Conservation (phyloP, 2,797 vertebrate species). For the Vultur gryphus region DNA sequence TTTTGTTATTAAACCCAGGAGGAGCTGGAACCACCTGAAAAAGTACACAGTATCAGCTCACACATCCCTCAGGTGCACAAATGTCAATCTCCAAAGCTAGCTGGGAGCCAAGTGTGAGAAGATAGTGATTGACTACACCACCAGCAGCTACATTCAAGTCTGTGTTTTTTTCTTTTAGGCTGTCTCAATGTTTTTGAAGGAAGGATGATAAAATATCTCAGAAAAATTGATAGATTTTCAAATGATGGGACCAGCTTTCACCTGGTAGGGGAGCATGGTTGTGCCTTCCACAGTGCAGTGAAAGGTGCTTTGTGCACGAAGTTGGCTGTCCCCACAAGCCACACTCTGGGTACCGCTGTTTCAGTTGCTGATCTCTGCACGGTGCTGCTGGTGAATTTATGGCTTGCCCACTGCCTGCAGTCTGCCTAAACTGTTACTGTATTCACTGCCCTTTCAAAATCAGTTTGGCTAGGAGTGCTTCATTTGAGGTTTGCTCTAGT, state of each 20-base stretch:
- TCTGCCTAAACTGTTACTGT: background rate
- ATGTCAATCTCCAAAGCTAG: background rate
- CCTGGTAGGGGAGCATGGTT: background rate
- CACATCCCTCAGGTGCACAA: background rate
- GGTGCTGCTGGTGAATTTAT: background rate
- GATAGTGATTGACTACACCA: background rate
- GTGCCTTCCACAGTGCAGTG: background rate
- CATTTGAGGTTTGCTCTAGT: background rate
- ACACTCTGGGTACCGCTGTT: rapidly evolving
- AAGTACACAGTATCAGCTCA: background rate
- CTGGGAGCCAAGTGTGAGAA: background rate
- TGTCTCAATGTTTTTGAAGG: background rate
- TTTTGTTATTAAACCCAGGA: background rate
- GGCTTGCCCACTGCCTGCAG: background rate
- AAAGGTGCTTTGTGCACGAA: background rate
- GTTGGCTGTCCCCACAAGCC: background rate
- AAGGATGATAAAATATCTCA: background rate
- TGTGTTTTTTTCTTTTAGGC: background rate
- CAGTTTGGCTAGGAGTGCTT: background rate
- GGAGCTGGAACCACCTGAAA: background rate
- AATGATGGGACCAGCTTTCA: background rate
- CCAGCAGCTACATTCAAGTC: background rate
- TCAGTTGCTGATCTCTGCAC: background rate
- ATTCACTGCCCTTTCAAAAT: background rate
- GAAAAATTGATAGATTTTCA: background rate